phyloP scores from a whole-genome alignment of 2,888 invertebrate genomes.

The Lithophane ornitopus region DNA sequence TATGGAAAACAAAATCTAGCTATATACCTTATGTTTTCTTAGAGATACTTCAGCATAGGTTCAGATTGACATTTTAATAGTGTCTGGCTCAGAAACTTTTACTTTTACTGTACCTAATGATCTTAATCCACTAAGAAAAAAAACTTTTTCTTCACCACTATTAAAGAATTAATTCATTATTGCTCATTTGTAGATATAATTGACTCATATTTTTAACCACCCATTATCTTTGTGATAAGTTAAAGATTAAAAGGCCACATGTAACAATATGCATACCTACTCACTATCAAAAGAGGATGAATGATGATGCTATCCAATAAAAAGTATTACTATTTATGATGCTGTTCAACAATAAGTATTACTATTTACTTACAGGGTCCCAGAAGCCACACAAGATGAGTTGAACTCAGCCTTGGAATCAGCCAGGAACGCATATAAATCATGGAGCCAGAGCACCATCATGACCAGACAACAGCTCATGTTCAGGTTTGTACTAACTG shows the following conservation, averaged over 20 bases:
- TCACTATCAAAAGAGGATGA: not conserved
- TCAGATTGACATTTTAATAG: not conserved
- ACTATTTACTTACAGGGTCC: slow-evolving; percentile 92
- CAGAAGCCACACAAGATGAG: slow-evolving; percentile 96
- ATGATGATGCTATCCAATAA: not conserved
- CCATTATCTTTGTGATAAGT: not conserved
- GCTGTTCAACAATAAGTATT: not conserved
- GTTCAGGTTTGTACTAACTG: slow-evolving; percentile 92
- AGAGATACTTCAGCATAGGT: not conserved
- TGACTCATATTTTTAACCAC: not conserved
- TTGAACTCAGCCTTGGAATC: slow-evolving; percentile 97
- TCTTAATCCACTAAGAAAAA: not conserved
- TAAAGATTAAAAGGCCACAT: not conserved
- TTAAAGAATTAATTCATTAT: too few relatives aligned
- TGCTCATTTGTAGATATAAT: not conserved
- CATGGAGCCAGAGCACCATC: slow-evolving; percentile 98
- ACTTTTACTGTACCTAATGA: too few relatives aligned
- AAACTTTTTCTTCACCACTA: not conserved
- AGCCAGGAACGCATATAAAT: slow-evolving; percentile 94
- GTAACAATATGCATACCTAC: not conserved
- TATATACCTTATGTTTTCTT: not conserved
- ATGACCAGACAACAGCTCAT: slow-evolving; percentile 98
- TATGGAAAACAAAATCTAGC: not conserved
- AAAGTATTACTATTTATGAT: not conserved
- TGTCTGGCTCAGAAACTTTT: slow-evolving; percentile 2